Evolutionary conservation across 1,140 invertebrate genomes (phyloP).

Genomic region (Drosophila littoralis): DNA sequence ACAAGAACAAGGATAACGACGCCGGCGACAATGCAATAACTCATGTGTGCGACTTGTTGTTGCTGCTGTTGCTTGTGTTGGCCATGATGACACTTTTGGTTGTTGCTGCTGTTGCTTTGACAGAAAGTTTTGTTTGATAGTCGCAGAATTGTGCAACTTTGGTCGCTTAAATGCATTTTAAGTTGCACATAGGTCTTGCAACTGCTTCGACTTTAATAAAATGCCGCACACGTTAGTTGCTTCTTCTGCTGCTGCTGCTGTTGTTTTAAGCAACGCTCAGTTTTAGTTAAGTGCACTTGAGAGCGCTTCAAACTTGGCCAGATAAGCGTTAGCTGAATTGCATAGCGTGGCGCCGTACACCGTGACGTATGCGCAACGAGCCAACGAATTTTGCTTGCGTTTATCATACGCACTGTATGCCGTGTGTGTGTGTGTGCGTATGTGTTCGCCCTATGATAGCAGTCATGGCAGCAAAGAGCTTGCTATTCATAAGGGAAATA

Average conservation of each 20-base stretch:
- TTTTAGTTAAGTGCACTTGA: constrained; percentile 75
- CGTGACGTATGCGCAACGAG: constrained; percentile 72
- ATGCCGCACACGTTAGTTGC: constrained; percentile 55
- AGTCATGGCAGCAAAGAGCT: constrained; percentile 17
- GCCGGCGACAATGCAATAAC: constrained; percentile 72
- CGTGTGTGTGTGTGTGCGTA: not conserved
- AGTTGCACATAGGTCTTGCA: constrained; percentile 35
- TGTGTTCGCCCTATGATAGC: constrained; percentile 16
- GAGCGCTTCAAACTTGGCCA: constrained; percentile 69
- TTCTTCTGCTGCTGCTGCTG: constrained; percentile 12
- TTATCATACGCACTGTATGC: constrained; percentile 66
- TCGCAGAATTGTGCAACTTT: constrained; percentile 64
- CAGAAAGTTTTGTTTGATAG: constrained; percentile 71
- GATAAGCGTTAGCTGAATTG: constrained; percentile 54
- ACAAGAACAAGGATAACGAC: constrained; percentile 35
- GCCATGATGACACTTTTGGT: constrained; percentile 71
- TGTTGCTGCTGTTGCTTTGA: constrained; percentile 53
- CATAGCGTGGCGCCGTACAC: constrained; percentile 45
- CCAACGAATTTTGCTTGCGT: constrained; percentile 56
- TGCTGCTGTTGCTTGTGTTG: constrained; percentile 38
- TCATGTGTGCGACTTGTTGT: constrained; percentile 60
- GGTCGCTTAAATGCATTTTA: constrained; percentile 69
- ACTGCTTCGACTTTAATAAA: constrained; percentile 67
- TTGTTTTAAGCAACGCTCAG: constrained; percentile 47
- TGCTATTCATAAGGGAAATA: constrained; percentile 39